Conservation (phyloP, 2,113 vertebrate genomes). For the Epinephelus fuscoguttatus region DNA sequence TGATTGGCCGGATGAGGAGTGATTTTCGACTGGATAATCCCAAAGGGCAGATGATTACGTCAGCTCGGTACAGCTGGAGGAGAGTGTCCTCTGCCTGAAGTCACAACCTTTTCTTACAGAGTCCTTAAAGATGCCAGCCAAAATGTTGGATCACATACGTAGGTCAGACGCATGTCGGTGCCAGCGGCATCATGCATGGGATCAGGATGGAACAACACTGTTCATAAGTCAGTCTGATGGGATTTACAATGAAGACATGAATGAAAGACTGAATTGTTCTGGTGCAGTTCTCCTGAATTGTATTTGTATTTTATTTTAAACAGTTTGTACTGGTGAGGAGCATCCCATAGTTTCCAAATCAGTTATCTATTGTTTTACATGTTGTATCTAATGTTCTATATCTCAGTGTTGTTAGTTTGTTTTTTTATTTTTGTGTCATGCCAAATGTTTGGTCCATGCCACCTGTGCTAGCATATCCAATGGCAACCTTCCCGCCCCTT, state of each 20-base stretch:
- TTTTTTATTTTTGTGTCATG: background rate
- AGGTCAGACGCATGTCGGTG: background rate
- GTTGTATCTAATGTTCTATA: background rate
- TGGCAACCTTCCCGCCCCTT: too few relatives aligned
- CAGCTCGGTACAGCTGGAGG: slow-evolving; percentile 59
- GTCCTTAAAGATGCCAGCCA: slow-evolving; percentile 30
- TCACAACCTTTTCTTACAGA: slow-evolving; percentile 38
- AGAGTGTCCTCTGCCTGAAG: slow-evolving; percentile 30
- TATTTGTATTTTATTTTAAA: background rate
- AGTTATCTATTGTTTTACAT: background rate
- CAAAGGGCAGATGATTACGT: slow-evolving; percentile 66
- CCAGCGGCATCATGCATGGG: background rate
- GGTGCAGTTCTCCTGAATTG: background rate
- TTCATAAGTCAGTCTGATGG: background rate
- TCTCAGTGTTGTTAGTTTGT: background rate
- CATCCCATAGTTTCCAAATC: background rate
- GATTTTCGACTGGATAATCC: slow-evolving; percentile 66
- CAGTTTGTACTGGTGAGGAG: too few relatives aligned
- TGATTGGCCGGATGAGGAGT: slow-evolving; percentile 67
- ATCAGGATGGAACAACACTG: background rate
- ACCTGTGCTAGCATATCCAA: background rate
- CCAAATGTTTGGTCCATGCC: background rate
- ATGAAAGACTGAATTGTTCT: background rate
- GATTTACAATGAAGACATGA: background rate
- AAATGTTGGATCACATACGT: background rate